Base-by-base conservation (phyloP, 2,888 invertebrate species). In the Melanophora roralis region DNA sequence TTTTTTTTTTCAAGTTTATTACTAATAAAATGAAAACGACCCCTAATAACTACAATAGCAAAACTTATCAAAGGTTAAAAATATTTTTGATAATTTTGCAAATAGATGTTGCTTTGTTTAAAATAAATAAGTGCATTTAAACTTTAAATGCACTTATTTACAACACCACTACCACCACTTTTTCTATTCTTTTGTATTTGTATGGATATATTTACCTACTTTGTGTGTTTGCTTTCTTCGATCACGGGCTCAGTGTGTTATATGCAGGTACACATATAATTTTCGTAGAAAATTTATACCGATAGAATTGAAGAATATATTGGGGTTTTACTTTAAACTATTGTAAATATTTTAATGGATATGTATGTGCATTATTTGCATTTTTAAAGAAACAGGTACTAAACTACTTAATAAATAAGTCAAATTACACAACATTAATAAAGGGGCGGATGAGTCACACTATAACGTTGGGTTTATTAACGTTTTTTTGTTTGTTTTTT, bases 391-490 rank as follows among this genome's bases (percentile, higher is more conserved):
- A 57, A 57, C 47, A 57, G 32, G n/a, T 45, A 27, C 3, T 40
- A 32, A 51, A 38, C 6, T 27, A 27, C 1, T 9, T 62, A 27
- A 27, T 27, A 3, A 27, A 57, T 55, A 55, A 55, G 40, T 19
- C 16, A 65, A 65, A 32, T 36, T 32, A 55, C 0, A 7, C 11
- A 36, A 71, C 16, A 23, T 23, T 75, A 71, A 64, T 76, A 80
- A 78, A 80, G 85, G 87, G 87, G 87, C 87, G 87, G 85, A 87
- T 87, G 87, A 87, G 86, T 87, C 87, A 87, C 86, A 84, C n/a
- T n/a, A n/a, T n/a, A n/a, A n/a, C n/a, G n/a, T n/a, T n/a, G n/a
- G n/a, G n/a, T n/a, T n/a, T n/a, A n/a, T n/a, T n/a, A n/a, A n/a
- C n/a, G n/a, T n/a, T n/a, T n/a, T n/a, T n/a, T n/a, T n/a, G n/a